Conservation (phyloP, 2,797 vertebrate genomes). For the Premnoplex brunnescens region DNA sequence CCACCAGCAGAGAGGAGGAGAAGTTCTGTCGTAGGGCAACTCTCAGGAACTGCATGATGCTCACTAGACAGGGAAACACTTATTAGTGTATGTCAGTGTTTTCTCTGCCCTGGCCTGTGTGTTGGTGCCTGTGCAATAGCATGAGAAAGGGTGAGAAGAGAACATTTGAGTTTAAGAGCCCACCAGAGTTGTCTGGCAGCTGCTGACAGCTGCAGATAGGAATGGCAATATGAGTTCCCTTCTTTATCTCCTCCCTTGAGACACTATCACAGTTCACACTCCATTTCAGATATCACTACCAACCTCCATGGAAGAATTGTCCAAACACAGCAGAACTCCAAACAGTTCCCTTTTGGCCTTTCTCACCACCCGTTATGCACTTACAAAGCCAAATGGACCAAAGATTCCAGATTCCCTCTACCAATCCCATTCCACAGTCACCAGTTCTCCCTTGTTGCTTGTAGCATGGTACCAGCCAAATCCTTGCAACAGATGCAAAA, state of each 20-base stretch:
- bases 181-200: neutral
- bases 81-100: neutral
- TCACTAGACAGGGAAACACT: slow-evolving; percentile 71
- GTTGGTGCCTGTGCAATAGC: neutral
- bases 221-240: neutral
- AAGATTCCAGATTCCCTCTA: neutral
- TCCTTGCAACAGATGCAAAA: neutral
- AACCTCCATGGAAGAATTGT: neutral
- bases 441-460: neutral
- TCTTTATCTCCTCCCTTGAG: neutral
- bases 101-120: neutral
- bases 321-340: neutral
- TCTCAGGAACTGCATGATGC: slow-evolving; percentile 85
- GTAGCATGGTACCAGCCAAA: neutral
- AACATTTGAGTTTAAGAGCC: neutral
- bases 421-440: neutral
- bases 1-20: slow-evolving; percentile 79
- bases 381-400: neutral
- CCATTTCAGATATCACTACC: neutral
- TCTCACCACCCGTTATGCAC: neutral
- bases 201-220: neutral
- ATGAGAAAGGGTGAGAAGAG: neutral
- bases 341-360: neutral
- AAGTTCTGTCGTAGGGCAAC: slow-evolving; percentile 82
- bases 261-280: neutral